Base-by-base conservation (phyloP, 2,113 vertebrate genomes). In the Dascyllus trimaculatus region DNA sequence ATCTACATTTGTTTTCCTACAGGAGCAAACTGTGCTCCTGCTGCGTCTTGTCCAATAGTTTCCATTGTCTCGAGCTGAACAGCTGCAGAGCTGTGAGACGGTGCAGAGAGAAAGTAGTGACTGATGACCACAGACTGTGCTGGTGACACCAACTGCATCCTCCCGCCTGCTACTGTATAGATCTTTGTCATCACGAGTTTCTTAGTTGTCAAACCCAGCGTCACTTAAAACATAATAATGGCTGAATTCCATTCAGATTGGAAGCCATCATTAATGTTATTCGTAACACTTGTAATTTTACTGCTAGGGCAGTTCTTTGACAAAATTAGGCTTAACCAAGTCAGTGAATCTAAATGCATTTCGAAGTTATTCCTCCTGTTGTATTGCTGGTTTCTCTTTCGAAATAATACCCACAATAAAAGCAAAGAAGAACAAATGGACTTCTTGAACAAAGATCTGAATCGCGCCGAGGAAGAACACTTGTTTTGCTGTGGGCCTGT, bases 11-110 rank as follows among this genome's bases (percentile, higher is more conserved):
- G n/a, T 77, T 69, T 60, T 81, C 76, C 73, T 70, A 49, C 58
- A 54, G 46, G 52, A 53, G 48, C 43, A 46, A 71, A 54, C 54
- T 61, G 70, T 57, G 38, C 48, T 46, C 85, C 79, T 29, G 67
- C 84, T 61, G 82, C 32, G 74, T 75, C 54, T 57, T n/a, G 73
- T 84, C 74, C 82, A 67, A 21, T 73, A 84, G 21, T 1, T 71
- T 67, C 78, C 51, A 65, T 87, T 87, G 82, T 91, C 56, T 81
- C 24, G 1, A 0, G 52, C 45, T 1, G 69, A 88, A 58, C 86
- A 90, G 88, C 90, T 91, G 90, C 84, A 58, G 53, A 66, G 76
- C 81, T 68, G 75, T 14, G 35, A 71, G 75, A 43, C 78, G n/a
- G 29, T 29, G 66, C 66, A 43, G 66, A 65, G 51, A 62, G 64